Percentiles rank a stretch among this genome's conserved stretches.
These are phyloP conservation scores for Nycteola revayana DNA, from an alignment of 2,888 invertebrate species.

Conservation along the genomic window DNA sequence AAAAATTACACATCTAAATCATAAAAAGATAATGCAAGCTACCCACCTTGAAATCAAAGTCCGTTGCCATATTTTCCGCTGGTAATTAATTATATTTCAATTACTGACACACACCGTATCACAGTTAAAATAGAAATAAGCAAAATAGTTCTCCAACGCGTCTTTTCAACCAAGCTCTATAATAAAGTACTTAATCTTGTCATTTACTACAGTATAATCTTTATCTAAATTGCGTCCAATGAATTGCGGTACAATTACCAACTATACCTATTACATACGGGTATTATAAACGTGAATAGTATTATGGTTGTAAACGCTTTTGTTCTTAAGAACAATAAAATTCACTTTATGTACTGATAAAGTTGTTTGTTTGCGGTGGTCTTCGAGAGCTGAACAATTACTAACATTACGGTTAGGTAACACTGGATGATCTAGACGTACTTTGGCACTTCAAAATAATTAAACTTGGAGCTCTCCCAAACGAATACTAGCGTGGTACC, in stretches of 20 bases:
- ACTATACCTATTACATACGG: conserved; percentile 25
- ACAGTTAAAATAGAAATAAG: conserved; percentile 50
- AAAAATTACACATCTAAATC: no score
- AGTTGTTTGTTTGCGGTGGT: conserved; percentile 41
- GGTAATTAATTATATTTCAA: conserved; percentile 12
- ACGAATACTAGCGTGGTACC: conserved; percentile 16
- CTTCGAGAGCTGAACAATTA: conserved; percentile 40
- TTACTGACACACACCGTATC: conserved; percentile 37
- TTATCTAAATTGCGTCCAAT: conserved; percentile 68
- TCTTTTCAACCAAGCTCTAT: conserved; percentile 60
- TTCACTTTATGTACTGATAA: conserved; percentile 47
- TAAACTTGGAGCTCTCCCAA: conserved; percentile 65
- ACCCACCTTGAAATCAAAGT: conserved; percentile 55
- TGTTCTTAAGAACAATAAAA: conserved; percentile 49
- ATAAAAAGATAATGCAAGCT: neutral
- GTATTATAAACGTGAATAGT: conserved; percentile 55
- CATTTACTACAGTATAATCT: conserved; percentile 58
- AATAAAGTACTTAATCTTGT: conserved; percentile 69
- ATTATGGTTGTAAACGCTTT: conserved; percentile 40
- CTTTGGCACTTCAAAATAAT: conserved; percentile 48
- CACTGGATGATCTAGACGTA: conserved; percentile 32
- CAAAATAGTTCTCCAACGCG: conserved; percentile 39
- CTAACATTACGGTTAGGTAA: conserved; percentile 45
- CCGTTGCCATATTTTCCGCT: conserved; percentile 48
- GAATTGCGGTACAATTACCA: conserved; percentile 45